phyloP scores from a whole-genome alignment of 2,888 invertebrate species.

The Drosophila recens region DNA sequence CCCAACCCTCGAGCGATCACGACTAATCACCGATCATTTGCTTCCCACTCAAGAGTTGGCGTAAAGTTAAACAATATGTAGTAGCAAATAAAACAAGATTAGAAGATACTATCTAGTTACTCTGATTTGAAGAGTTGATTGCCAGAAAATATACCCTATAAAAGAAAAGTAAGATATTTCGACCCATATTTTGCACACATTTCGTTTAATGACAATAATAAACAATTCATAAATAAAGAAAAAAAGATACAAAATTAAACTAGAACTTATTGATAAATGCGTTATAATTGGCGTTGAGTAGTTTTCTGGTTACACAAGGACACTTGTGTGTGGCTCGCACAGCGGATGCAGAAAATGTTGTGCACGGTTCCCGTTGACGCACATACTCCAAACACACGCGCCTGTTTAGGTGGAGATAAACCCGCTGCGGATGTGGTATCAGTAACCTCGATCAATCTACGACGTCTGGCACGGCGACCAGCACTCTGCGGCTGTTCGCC shows the following conservation, averaged over 20 bases:
- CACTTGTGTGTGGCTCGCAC: slow-evolving; percentile 63
- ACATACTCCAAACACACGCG: slow-evolving; percentile 72
- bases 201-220: no score
- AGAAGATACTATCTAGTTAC: neutral
- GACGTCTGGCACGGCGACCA: neutral
- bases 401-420: neutral
- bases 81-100: neutral
- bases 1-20: slow-evolving; percentile 20
- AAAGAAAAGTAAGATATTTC: no score
- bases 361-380: slow-evolving; percentile 57
- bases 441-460: neutral
- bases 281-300: slow-evolving; percentile 22
- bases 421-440: neutral
- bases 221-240: no score
- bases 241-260: no score
- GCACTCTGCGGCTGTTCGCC: neutral
- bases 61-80: neutral
- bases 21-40: slow-evolving; percentile 30
- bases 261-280: no score
- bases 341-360: slow-evolving; percentile 71
- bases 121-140: neutral
- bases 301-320: slow-evolving; percentile 74
- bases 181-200: no score
- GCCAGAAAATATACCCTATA: no score
- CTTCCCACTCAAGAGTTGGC: slow-evolving; percentile 14